Conservation (phyloP, 2,888 invertebrate species). For the Xestia xanthographa region DNA sequence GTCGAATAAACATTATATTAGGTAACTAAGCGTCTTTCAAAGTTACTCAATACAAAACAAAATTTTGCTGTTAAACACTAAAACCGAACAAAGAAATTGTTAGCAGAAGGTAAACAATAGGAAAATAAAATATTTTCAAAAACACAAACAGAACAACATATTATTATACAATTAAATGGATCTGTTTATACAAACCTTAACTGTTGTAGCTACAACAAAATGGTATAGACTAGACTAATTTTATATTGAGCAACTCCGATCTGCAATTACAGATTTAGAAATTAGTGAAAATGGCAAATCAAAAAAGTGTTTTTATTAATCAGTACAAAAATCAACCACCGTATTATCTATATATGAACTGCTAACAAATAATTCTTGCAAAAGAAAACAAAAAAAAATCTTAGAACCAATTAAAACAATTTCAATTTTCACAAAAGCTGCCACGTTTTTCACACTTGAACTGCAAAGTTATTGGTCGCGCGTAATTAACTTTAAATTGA, state of each 20-base stretch:
- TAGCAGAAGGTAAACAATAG: too few relatives aligned
- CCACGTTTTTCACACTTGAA: background rate
- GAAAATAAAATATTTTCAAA: too few relatives aligned
- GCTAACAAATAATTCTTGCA: background rate
- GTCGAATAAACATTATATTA: too few relatives aligned
- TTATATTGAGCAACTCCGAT: background rate
- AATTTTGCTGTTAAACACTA: too few relatives aligned
- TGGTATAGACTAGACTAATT: background rate
- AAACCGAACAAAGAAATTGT: too few relatives aligned
- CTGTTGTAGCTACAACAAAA: background rate
- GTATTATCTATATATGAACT: background rate
- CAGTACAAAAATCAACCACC: background rate
- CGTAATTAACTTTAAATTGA: slow-evolving; percentile 48
- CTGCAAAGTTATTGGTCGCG: slow-evolving; percentile 21
- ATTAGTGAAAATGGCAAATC: background rate
- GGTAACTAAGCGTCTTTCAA: too few relatives aligned
- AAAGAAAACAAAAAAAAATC: background rate
- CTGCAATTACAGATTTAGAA: background rate
- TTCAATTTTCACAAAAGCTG: background rate
- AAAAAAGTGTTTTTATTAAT: background rate
- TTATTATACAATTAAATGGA: too few relatives aligned
- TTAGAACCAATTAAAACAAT: background rate
- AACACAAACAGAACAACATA: too few relatives aligned
- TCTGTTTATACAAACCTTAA: background rate
- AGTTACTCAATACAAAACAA: too few relatives aligned